Evolutionary conservation across 2,113 vertebrate species (phyloP).

Genomic region (Ellobius talpinus): DNA sequence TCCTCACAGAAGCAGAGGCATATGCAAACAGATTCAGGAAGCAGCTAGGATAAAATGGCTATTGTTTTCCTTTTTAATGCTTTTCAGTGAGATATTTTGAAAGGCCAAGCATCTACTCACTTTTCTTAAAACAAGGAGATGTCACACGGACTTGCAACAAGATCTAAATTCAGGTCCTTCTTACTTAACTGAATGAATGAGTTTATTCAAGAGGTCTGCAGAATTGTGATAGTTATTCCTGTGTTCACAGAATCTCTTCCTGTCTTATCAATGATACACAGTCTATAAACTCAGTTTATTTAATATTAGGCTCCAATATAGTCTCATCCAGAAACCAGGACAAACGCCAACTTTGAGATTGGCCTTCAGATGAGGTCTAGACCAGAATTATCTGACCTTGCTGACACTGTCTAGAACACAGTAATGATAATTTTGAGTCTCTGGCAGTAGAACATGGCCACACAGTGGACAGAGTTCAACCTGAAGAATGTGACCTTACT

Average conservation of each 20-base stretch:
- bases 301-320: not conserved
- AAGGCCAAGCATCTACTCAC: not conserved
- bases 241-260: not conserved
- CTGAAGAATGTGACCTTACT: fast-evolving
- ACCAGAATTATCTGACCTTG: not conserved
- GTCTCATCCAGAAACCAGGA: not conserved
- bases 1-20: not conserved
- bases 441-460: not conserved
- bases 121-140: not conserved
- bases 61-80: not conserved
- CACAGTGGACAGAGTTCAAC: not conserved
- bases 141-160: fast-evolving
- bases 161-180: not conserved
- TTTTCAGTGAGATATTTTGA: constrained; percentile 1
- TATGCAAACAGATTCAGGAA: not conserved
- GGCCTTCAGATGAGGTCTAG: not conserved
- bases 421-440: not conserved
- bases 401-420: not conserved
- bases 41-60: not conserved
- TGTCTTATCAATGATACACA: not conserved
- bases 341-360: not conserved
- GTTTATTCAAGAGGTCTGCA: not conserved
- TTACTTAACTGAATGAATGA: not conserved
- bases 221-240: not conserved
- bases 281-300: not conserved